These are phyloP conservation scores for Nomada fucata DNA, from an alignment of 2,888 invertebrate genomes.

Conservation along the genomic window DNA sequence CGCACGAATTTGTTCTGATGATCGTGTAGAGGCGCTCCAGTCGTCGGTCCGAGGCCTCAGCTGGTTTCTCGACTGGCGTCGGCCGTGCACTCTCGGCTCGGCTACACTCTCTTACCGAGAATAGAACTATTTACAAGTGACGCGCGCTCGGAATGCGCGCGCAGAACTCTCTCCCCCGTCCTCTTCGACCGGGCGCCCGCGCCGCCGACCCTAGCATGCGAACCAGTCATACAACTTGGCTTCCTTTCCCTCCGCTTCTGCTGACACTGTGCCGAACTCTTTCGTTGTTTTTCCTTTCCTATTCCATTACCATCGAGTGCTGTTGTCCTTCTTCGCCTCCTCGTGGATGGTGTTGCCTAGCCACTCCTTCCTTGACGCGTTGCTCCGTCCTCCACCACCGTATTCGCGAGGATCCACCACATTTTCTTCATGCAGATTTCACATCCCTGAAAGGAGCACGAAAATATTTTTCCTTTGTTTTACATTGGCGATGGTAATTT, in stretches of 20 bases:
- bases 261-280: slow-evolving; percentile 10
- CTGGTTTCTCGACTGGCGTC: slow-evolving; percentile 65
- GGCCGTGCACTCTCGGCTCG: slow-evolving; percentile 54
- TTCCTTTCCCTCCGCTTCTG: slow-evolving; percentile 55
- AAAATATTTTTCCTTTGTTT: not conserved
- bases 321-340: slow-evolving; percentile 29
- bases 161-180: slow-evolving; percentile 54
- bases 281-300: slow-evolving; percentile 42
- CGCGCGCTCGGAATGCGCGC: slow-evolving; percentile 74
- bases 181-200: not conserved
- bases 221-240: slow-evolving; percentile 53
- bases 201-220: slow-evolving; percentile 3
- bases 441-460: not conserved
- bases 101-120: slow-evolving; percentile 70
- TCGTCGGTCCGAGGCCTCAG: slow-evolving; percentile 40
- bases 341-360: not conserved
- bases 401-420: not conserved
- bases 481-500: not conserved
- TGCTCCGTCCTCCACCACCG: no score
- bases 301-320: slow-evolving; percentile 18
- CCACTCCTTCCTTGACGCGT: not conserved
- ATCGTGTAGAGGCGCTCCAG: slow-evolving; percentile 51
- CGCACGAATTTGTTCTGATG: slow-evolving; percentile 35
- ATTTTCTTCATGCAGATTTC: not conserved
- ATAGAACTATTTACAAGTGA: slow-evolving; percentile 75